Base-by-base conservation (phyloP, 2,113 vertebrate species). In the Cavia porcellus region DNA sequence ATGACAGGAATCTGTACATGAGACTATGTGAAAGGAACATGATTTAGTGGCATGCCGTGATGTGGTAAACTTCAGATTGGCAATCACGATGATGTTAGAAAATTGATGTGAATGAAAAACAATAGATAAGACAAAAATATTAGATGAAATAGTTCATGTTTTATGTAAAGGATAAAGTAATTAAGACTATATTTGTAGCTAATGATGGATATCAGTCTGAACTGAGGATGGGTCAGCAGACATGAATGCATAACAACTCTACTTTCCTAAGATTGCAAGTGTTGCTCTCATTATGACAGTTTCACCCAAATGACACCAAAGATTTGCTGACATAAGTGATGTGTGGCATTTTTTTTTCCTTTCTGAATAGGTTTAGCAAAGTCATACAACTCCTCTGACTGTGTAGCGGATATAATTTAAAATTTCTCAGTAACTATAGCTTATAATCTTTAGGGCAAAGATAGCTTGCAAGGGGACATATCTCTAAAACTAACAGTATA, bases 261-360 rank as follows among this genome's bases (percentile, higher is more conserved):
- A 38, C 35, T 80, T 87, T 61, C 10, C 50, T 20, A 82, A 62
- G n/a, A 55, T 2, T 59, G 3, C 24, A 70, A 20, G 35, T 22
- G 10, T 50, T 72, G 30, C 7, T 79, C 11, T 81, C 42, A 72
- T 72, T 38, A 55, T 14, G 47, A 32, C 10, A 68, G 11, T 90
- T 68, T 24, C 75, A 66, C 38, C 22, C 30, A 92, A 90, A 74
- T 55, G 50, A 88, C 20, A 85, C 19, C 89, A 68, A 45, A 19
- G 38, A 94, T 95, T 87, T 83, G 14, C 52, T 92, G 68, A 50
- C 38, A 86, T 42, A 87, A 90, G 38, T 66, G 61, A 96, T 90
- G 42, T 96, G 35, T 92, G 89, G 94, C 92, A 75, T 93, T 90
- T 93, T 35, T 89, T 88, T 59, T 61, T n/a, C n/a, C 90, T 91